Percentiles rank a stretch among this genome's conserved stretches.
Conservation (phyloP, 1,140 invertebrate genomes). For the Chlorops oryzae region DNA sequence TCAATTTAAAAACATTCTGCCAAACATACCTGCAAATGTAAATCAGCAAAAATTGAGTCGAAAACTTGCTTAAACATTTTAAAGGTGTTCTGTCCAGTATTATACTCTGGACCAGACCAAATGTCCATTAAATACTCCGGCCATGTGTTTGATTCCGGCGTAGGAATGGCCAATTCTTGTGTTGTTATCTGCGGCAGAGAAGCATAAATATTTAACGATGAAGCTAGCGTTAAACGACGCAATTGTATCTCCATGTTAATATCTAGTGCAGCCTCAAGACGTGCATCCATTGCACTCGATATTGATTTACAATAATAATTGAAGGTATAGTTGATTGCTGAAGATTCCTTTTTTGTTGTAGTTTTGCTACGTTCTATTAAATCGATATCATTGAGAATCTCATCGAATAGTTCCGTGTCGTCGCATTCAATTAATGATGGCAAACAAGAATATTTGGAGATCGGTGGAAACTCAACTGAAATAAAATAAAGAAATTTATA, state of each 20-base stretch:
- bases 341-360: conserved; percentile 43
- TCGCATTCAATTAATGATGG: conserved; percentile 65
- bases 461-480: too few relatives aligned
- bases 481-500: too few relatives aligned
- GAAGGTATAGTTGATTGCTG: conserved; percentile 35
- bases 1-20: not conserved
- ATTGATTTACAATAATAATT: conserved; percentile 50
- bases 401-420: conserved; percentile 66
- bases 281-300: conserved; percentile 68
- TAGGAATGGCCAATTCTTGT: conserved; percentile 37
- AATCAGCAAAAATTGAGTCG: conserved; percentile 61
- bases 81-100: conserved; percentile 32
- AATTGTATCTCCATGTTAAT: conserved; percentile 65
- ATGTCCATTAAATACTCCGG: conserved; percentile 44
- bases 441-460: conserved; percentile 50
- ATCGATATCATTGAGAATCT: conserved; percentile 63
- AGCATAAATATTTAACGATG: conserved; percentile 40
- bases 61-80: conserved; percentile 66
- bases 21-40: conserved; percentile 38
- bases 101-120: conserved; percentile 45
- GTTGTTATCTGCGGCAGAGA: conserved; percentile 50
- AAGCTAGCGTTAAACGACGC: conserved; percentile 57
- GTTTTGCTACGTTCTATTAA: conserved; percentile 56
- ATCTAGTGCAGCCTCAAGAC: conserved; percentile 70
- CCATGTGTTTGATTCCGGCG: conserved; percentile 47